Evolutionary conservation across 1,140 invertebrate species (phyloP), one percentile per base, ranked within the genome.

Genomic region (Papilio polyxenes): DNA sequence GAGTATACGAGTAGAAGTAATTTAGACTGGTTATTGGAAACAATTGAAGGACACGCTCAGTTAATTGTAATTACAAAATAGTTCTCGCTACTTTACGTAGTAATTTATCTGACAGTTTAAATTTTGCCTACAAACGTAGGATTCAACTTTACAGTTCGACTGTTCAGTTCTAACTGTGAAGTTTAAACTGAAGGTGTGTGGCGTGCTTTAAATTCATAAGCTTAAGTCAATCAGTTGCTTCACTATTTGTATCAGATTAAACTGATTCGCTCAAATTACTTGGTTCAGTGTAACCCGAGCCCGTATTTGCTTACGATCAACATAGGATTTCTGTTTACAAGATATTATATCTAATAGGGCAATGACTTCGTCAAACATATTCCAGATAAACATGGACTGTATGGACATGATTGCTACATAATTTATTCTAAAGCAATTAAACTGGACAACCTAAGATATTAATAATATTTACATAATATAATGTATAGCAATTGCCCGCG

Each of bases 261-360:
- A 72, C 31, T 72, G 65, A 72, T 72, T 72, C 11, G 23, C 31
- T 31, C 65, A 72, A 72, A 72, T 72, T 5, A 72, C 65, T 72
- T 17, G 15, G 65, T 17, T 17, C 31, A 72, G 65, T 72, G 13
- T 40, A 15, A 72, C 37, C 65, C 3, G 11, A 40, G 65, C 31
- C 65, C 65, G 65, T 31, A 72, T 72, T 72, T 72, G 31, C 65
- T 72, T 72, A 37, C 65, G 65, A 69, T 37, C 65, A 69, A 69
- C 3, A 17, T 69, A 69, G 37, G 31, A 31, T 37, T 31, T 69
- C 23, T 69, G 65, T 69, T 69, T 69, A 69, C 65, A 37, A 10
- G 1, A 69, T 17, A 69, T 37, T 69, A 37, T 69, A 37, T 37
- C 31, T 40, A 69, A 37, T 69, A 13, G 65, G 31, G 4, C 31